Evolutionary conservation across 2,797 vertebrate species (phyloP).

Genomic region (Neopelma chrysocephalum): DNA sequence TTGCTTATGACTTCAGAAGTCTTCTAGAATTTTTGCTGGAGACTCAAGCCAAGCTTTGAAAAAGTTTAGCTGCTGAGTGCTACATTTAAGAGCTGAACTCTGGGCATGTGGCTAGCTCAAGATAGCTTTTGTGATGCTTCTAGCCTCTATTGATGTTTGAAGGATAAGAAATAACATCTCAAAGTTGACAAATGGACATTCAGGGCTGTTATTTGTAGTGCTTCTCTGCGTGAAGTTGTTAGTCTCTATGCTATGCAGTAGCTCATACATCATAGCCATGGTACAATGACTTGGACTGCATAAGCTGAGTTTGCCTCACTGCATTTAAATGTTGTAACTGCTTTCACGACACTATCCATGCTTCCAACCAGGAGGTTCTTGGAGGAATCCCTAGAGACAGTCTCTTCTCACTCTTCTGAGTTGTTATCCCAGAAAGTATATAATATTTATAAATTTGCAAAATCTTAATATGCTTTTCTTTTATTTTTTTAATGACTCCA

Average conservation of each 20-base stretch:
- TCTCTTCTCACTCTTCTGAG: not conserved
- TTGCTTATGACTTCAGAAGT: not conserved
- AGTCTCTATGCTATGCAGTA: not conserved
- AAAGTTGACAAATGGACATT: not conserved
- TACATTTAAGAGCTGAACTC: not conserved
- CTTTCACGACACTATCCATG: not conserved
- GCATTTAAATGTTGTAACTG: not conserved
- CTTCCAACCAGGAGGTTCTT: not conserved
- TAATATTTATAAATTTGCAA: not conserved
- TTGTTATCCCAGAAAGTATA: not conserved
- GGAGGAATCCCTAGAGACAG: not conserved
- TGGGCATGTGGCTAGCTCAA: not conserved
- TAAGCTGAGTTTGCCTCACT: not conserved
- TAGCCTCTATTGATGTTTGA: not conserved
- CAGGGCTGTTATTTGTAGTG: not conserved
- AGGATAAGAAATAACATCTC: not conserved
- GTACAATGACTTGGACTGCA: not conserved
- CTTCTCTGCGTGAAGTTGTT: not conserved
- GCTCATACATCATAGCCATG: fast-evolving
- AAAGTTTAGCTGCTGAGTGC: not conserved
- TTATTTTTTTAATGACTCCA: not conserved
- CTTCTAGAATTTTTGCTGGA: not conserved
- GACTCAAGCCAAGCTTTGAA: not conserved
- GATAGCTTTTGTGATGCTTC: not conserved
- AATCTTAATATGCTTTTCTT: not conserved